Percentiles rank a stretch among this genome's conserved stretches.
Evolutionary conservation across 2,797 vertebrate genomes (phyloP).

Genomic region (Thunnus albacares): DNA sequence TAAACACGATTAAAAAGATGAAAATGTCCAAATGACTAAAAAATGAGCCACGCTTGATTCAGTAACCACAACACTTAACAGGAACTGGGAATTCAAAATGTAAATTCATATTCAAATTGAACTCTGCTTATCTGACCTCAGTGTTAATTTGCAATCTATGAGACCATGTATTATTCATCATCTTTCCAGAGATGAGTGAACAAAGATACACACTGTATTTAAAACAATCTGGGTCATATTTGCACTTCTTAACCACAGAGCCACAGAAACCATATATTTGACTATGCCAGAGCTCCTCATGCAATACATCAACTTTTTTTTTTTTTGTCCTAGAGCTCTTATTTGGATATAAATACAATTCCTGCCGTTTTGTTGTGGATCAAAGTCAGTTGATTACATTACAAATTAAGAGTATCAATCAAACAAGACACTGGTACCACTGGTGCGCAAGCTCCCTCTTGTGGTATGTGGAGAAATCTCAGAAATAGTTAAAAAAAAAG

Average conservation of each 20-base stretch:
- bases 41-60: constrained; percentile 14
- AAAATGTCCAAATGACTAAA: constrained; percentile 25
- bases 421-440: background rate
- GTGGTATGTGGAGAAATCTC: too few species aligned
- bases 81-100: constrained; percentile 55
- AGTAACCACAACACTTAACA: constrained; percentile 36
- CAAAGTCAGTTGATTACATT: background rate
- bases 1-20: constrained; percentile 43
- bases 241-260: constrained; percentile 65
- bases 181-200: constrained; percentile 64
- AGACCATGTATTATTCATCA: constrained; percentile 79
- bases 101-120: constrained; percentile 75
- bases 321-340: background rate
- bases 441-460: too few species aligned
- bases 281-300: constrained; percentile 4
- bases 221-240: constrained; percentile 67
- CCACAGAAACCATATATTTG: constrained; percentile 45
- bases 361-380: background rate
- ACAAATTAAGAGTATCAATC: constrained; percentile 3
- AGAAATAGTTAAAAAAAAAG: too few species aligned
- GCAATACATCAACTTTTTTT: constrained; percentile 5
- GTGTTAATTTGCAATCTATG: constrained; percentile 78
- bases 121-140: constrained; percentile 73
- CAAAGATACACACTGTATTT: constrained; percentile 61
- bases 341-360: constrained; percentile 13